phyloP scores from a whole-genome alignment of 1,140 invertebrate species.

The Phortica variegata region DNA sequence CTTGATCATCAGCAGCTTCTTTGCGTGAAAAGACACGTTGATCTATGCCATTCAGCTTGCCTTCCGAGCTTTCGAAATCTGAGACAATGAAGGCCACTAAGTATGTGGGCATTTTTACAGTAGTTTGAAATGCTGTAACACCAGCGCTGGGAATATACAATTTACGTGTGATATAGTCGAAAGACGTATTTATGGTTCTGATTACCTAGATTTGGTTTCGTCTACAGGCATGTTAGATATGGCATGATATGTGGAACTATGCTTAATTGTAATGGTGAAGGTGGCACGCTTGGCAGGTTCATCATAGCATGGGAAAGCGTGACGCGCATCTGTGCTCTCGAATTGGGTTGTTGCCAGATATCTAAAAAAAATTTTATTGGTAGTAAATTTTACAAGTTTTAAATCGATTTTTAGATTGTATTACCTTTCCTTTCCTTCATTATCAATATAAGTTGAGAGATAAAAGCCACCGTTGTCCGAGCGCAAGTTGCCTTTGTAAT shows the following conservation, averaged over 20 bases:
- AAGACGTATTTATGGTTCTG: background rate
- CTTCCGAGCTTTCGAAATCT: slow-evolving; percentile 59
- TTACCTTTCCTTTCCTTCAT: slow-evolving; percentile 43
- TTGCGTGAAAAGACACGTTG: slow-evolving; percentile 48
- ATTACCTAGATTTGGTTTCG: slow-evolving; percentile 18
- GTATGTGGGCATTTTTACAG: slow-evolving; percentile 41
- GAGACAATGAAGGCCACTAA: slow-evolving; percentile 53
- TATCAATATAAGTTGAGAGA: slow-evolving; percentile 69
- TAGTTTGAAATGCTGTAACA: slow-evolving; percentile 29
- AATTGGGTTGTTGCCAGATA: slow-evolving; percentile 78
- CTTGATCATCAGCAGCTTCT: slow-evolving; percentile 38
- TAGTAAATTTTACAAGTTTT: too few species aligned
- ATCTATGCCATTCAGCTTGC: slow-evolving; percentile 43
- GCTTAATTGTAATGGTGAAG: slow-evolving; percentile 69
- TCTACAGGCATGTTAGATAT: slow-evolving; percentile 74
- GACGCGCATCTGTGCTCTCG: slow-evolving; percentile 75
- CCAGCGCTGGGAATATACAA: slow-evolving; percentile 19
- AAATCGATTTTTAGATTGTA: slow-evolving; percentile 7
- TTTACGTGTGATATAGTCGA: background rate
- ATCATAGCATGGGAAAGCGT: slow-evolving; percentile 87
- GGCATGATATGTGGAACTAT: slow-evolving; percentile 62
- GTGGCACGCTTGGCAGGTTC: slow-evolving; percentile 81
- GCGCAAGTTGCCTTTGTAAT: slow-evolving; percentile 61
- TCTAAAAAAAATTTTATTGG: too few species aligned
- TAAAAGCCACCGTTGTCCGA: slow-evolving; percentile 76